Percentiles rank a stretch among this genome's conserved stretches.
Conservation (phyloP, 2,888 invertebrate genomes). For the Metellina segmentata region DNA sequence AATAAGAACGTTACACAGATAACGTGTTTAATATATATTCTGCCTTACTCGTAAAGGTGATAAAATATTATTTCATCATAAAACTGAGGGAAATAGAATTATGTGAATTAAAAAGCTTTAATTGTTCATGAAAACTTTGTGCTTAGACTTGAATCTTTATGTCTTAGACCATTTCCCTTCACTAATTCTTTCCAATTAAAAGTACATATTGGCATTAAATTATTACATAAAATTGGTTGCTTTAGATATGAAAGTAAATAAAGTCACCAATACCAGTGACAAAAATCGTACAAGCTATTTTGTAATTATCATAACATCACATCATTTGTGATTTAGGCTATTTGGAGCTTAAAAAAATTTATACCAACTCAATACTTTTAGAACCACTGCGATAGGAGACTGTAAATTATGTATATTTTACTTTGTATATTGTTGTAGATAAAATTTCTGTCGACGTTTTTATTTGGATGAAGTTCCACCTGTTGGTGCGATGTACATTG, state of each 20-base stretch:
- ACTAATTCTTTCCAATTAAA: too few species aligned
- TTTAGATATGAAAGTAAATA: too few species aligned
- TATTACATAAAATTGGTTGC: too few species aligned
- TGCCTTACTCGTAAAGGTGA: not conserved
- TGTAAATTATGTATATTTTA: slow-evolving; percentile 49
- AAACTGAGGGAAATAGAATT: too few species aligned
- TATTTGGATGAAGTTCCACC: not conserved
- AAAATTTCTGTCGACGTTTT: not conserved
- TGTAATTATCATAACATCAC: not conserved
- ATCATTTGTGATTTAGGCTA: not conserved
- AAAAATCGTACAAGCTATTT: not conserved
- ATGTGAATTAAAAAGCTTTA: too few species aligned
- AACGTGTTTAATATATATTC: not conserved
- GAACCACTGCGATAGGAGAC: not conserved
- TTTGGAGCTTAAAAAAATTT: slow-evolving; percentile 21
- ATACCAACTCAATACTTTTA: not conserved
- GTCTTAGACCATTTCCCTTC: too few species aligned
- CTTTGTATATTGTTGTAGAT: slow-evolving; percentile 47
- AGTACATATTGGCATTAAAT: too few species aligned
- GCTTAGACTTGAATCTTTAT: too few species aligned
- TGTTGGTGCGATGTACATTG: not conserved
- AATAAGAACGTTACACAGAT: too few species aligned
- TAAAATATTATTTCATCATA: not conserved
- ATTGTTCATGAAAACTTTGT: too few species aligned
- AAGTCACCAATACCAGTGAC: not conserved